phyloP scores from a whole-genome alignment of 2,797 vertebrate genomes.

The Orestias chungarensis region DNA sequence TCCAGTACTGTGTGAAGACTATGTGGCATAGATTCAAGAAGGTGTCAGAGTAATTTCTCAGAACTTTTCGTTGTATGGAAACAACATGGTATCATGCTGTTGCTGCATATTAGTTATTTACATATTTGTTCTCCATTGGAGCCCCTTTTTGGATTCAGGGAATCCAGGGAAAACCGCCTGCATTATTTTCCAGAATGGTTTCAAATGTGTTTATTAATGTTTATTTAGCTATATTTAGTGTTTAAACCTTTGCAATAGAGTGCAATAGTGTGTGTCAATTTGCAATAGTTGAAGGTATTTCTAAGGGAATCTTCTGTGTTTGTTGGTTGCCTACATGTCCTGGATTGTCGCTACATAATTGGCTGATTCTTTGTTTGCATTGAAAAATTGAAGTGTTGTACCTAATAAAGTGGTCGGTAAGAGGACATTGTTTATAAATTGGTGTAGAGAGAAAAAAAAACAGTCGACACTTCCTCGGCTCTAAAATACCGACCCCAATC shows the following conservation, averaged over 20 bases:
- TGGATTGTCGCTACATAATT: not conserved
- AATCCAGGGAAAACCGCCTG: too few relatives aligned
- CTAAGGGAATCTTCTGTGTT: not conserved
- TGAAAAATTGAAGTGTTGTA: not conserved
- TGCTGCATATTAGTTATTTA: not conserved
- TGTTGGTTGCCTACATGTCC: not conserved
- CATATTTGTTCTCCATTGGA: not conserved
- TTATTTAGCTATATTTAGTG: too few relatives aligned
- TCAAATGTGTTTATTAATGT: too few relatives aligned
- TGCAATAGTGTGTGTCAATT: too few relatives aligned
- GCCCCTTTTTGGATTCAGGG: not conserved
- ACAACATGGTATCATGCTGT: not conserved
- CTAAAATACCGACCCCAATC: constrained; percentile 61
- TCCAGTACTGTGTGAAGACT: not conserved
- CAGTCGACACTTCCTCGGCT: constrained; percentile 49
- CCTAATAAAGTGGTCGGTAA: not conserved
- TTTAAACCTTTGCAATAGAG: too few relatives aligned
- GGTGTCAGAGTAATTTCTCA: not conserved
- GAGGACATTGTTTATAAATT: constrained; percentile 55
- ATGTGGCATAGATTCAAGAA: not conserved
- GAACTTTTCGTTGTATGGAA: not conserved
- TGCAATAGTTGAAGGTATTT: not conserved
- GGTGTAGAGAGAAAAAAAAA: constrained; percentile 49
- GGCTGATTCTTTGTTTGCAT: not conserved
- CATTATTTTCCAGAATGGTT: too few relatives aligned